Evolutionary conservation across 2,888 invertebrate species (phyloP), one percentile per base, ranked within the genome.

Genomic region (Glaucopsyche alexis): DNA sequence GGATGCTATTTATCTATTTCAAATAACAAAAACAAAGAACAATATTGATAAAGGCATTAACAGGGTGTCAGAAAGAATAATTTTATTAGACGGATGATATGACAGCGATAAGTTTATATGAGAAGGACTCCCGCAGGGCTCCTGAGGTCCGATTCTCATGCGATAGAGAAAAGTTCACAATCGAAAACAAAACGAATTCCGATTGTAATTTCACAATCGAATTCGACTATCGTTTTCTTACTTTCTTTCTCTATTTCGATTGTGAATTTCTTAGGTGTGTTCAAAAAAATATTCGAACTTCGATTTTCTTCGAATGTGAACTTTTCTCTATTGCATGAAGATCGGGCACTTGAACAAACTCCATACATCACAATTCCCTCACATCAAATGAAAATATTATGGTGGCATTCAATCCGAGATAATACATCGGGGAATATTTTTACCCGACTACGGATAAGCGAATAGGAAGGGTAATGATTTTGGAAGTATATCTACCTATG

Each of bases 51-150:
- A 60, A n/a, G n/a, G n/a, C n/a, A n/a, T n/a, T n/a, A n/a, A 60
- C 6, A 60, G 29, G 55, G 60, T 60, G 60, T 60, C 38, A 60
- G 60, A 55, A 16, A 55, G 29, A 60, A 14, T 60, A 60, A 60
- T 60, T 60, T 55, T 14, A 38, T 60, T 60, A 60, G 13, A 29
- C 7, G 14, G 14, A 60, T 60, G 60, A 13, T 60, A 38, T 60
- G 60, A 29, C 60, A 60, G 60, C 29, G 29, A 38, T 38, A 60
- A 60, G 60, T 60, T 60, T 60, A 38, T 60, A 60, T 60, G 60
- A 38, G 55, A 19, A 19, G 38, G 60, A 60, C 60, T 60, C 60
- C 60, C 60, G 60, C 60, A 29, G 60, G 60, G 60, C 6, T 29
- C 29, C 16, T 29, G 29, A 4, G 29, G 29, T 29, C 29, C 29